Evolutionary conservation across 2,888 invertebrate species (phyloP).

Genomic region (Acleris laterana): DNA sequence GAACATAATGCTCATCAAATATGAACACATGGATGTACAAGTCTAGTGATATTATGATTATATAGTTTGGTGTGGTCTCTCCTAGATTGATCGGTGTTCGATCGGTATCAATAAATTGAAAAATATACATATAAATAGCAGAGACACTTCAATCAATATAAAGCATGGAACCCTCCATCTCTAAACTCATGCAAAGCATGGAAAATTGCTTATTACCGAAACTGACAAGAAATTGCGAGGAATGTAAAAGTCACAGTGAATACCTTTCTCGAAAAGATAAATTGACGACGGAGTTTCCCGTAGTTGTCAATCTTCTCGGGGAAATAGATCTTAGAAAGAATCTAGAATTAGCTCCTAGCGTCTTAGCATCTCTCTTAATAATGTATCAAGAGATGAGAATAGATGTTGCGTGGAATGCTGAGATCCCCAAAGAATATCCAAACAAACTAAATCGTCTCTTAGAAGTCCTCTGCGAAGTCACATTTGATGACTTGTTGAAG

Average conservation of each 20-base stretch:
- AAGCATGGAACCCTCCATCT: slow-evolving; percentile 17
- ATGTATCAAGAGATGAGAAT: slow-evolving; percentile 60
- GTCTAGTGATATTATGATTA: no score
- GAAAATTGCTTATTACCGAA: slow-evolving; percentile 59
- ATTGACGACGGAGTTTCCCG: slow-evolving; percentile 51
- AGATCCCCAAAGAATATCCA: slow-evolving; percentile 50
- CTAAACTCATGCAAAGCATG: slow-evolving; percentile 44
- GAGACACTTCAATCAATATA: neutral
- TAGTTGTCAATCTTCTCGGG: slow-evolving; percentile 52
- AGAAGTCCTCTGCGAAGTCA: slow-evolving; percentile 50
- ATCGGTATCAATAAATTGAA: no score
- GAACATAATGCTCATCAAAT: no score
- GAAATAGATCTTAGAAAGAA: slow-evolving; percentile 50
- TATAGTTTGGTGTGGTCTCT: no score
- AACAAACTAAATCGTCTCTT: slow-evolving; percentile 57
- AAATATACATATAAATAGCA: no score
- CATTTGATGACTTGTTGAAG: slow-evolving; percentile 53
- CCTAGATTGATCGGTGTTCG: no score
- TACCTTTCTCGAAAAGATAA: slow-evolving; percentile 55
- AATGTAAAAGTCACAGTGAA: slow-evolving; percentile 58
- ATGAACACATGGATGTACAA: no score
- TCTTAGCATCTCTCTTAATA: slow-evolving; percentile 58
- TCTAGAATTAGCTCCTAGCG: slow-evolving; percentile 43
- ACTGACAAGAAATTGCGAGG: slow-evolving; percentile 61
- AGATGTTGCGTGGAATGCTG: slow-evolving; percentile 59